phyloP scores from a whole-genome alignment of 2,888 invertebrate genomes.

The Dioctria rufipes region DNA sequence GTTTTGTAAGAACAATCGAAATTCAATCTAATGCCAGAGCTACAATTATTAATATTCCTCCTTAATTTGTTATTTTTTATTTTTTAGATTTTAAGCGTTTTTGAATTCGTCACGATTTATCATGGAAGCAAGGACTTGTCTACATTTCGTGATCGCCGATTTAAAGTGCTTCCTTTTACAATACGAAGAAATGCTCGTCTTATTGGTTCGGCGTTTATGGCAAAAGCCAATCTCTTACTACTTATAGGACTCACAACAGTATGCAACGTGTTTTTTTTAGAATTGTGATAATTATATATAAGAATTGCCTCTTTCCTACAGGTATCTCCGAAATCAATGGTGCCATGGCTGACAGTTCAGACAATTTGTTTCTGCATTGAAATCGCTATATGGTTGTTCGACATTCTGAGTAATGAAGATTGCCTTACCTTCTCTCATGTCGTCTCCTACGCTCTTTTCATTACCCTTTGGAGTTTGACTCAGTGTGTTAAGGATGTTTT shows the following conservation, averaged over 20 bases:
- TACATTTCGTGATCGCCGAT: constrained; percentile 62
- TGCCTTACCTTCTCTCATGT: constrained; percentile 61
- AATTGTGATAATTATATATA: not conserved
- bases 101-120: constrained; percentile 56
- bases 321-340: constrained; percentile 64
- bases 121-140: constrained; percentile 52
- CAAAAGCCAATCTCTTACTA: constrained; percentile 62
- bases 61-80: not conserved
- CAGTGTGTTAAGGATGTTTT: constrained; percentile 63
- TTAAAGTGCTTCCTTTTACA: constrained; percentile 61
- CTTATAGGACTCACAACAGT: constrained; percentile 59
- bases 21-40: no score
- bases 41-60: not conserved
- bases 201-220: constrained; percentile 62
- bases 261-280: not conserved
- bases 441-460: constrained; percentile 57
- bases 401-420: constrained; percentile 61
- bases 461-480: constrained; percentile 60
- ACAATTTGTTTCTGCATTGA: constrained; percentile 62
- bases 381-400: constrained; percentile 62
- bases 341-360: constrained; percentile 63
- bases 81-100: constrained; percentile 49
- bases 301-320: constrained; percentile 56
- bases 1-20: constrained; percentile 62
- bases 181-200: constrained; percentile 64